Conservation (phyloP, 2,113 vertebrate genomes). For the Gambusia affinis region DNA sequence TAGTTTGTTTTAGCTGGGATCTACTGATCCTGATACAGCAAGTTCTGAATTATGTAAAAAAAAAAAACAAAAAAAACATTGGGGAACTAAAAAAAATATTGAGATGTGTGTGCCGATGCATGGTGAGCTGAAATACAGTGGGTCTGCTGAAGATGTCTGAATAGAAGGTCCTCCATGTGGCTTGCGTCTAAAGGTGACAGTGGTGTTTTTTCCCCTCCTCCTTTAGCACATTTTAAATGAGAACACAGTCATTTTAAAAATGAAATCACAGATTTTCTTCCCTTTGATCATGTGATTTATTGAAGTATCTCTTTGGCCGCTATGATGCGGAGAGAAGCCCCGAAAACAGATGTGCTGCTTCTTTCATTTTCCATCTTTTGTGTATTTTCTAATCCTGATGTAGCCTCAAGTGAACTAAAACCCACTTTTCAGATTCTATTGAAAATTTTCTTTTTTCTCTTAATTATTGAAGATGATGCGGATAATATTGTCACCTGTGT, state of each 20-base stretch:
- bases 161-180: slow-evolving; percentile 30
- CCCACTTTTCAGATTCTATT: not conserved
- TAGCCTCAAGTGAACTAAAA: slow-evolving; percentile 23
- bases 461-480: not conserved
- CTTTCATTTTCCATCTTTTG: not conserved
- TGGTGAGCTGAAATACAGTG: slow-evolving; percentile 41
- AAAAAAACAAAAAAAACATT: slow-evolving; percentile 52
- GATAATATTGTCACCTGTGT: slow-evolving; percentile 7
- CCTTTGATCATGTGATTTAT: slow-evolving; percentile 15
- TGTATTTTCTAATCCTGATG: slow-evolving; percentile 31
- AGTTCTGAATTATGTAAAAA: slow-evolving; percentile 54
- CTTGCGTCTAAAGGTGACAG: slow-evolving; percentile 29
- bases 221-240: slow-evolving; percentile 22
- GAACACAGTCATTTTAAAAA: slow-evolving; percentile 18
- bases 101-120: slow-evolving; percentile 48
- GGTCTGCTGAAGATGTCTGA: slow-evolving; percentile 33
- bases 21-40: slow-evolving; percentile 67
- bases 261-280: not conserved
- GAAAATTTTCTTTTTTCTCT: slow-evolving; percentile 16
- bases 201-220: slow-evolving; percentile 18
- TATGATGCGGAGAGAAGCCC: slow-evolving; percentile 17
- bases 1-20: slow-evolving; percentile 81
- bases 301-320: slow-evolving; percentile 26
- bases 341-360: slow-evolving; percentile 18
- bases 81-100: slow-evolving; percentile 34